These are phyloP conservation scores for Plodia interpunctella DNA, from an alignment of 1,140 invertebrate species.

Conservation along the genomic window DNA sequence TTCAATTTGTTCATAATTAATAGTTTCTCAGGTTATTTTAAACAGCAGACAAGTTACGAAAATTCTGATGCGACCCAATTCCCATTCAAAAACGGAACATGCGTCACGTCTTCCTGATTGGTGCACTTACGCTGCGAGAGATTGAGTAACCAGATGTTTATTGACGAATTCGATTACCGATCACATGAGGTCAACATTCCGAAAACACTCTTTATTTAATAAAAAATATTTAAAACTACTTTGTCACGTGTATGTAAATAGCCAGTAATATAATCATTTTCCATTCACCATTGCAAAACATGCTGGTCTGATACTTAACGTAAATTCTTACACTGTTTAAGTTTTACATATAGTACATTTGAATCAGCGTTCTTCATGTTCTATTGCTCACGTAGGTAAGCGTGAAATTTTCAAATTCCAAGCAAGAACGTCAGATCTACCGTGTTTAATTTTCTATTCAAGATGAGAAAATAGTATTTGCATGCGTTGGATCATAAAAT, in stretches of 20 bases:
- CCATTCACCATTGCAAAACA: too few relatives aligned
- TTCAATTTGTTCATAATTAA: not conserved
- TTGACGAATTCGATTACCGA: slow-evolving; percentile 25
- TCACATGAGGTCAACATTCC: too few relatives aligned
- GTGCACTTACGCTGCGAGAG: slow-evolving; percentile 34
- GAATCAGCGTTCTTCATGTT: too few relatives aligned
- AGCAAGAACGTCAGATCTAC: slow-evolving; percentile 38
- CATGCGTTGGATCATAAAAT: slow-evolving; percentile 62
- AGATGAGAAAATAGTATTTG: slow-evolving; percentile 44
- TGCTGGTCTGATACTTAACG: too few relatives aligned
- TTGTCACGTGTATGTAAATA: too few relatives aligned
- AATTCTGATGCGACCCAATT: slow-evolving; percentile 43
- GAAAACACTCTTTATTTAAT: too few relatives aligned
- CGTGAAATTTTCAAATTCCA: slow-evolving; percentile 55
- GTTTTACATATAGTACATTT: too few relatives aligned
- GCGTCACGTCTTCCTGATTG: slow-evolving; percentile 41
- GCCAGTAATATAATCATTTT: too few relatives aligned
- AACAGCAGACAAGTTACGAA: slow-evolving; percentile 26
- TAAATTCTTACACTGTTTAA: too few relatives aligned
- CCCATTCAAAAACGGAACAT: slow-evolving; percentile 35
- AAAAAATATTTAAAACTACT: too few relatives aligned
- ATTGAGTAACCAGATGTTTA: slow-evolving; percentile 43
- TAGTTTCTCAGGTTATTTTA: too few relatives aligned
- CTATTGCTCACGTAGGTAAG: slow-evolving; percentile 14
- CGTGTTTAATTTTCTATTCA: slow-evolving; percentile 1